Percentiles rank a stretch among this genome's conserved stretches.
These are phyloP conservation scores for Lynx canadensis DNA, from an alignment of 2,113 vertebrate species.

Conservation along the genomic window DNA sequence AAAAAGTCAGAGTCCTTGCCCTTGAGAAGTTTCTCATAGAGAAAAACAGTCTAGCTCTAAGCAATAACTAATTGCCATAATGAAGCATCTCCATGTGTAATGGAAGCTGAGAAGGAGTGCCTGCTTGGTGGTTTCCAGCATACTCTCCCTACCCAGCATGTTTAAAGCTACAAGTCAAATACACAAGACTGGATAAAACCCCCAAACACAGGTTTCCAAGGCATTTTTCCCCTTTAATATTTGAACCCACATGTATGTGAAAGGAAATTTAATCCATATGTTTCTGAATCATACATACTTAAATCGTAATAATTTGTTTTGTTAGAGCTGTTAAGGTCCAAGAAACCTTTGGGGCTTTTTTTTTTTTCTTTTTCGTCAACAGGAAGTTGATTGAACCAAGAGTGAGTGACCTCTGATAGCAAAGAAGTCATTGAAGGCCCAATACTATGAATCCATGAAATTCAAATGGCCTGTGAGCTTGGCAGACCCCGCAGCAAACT, in stretches of 20 bases:
- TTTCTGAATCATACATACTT: slow-evolving; percentile 65
- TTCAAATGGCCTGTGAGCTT: slow-evolving; percentile 49
- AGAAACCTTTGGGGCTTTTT: slow-evolving; percentile 10
- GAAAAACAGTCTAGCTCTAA: neutral
- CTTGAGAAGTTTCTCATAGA: neutral
- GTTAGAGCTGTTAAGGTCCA: slow-evolving; percentile 54
- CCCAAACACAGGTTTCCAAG: slow-evolving; percentile 28
- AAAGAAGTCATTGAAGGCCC: neutral
- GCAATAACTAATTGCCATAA: neutral
- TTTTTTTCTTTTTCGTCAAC: neutral
- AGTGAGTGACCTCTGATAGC: neutral
- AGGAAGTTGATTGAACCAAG: slow-evolving; percentile 52
- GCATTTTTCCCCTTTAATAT: slow-evolving; percentile 45
- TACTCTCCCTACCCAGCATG: neutral
- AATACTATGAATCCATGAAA: slow-evolving; percentile 18
- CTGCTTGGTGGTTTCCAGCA: neutral
- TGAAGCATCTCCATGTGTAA: neutral
- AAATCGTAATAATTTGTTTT: slow-evolving; percentile 68
- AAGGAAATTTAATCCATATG: slow-evolving; percentile 69
- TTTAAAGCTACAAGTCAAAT: slow-evolving; percentile 47
- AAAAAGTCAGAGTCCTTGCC: neutral
- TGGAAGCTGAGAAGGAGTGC: neutral
- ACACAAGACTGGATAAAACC: slow-evolving; percentile 9
- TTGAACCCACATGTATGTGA: slow-evolving; percentile 45
- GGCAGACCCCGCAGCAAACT: neutral